Evolutionary conservation across 1,140 invertebrate genomes (phyloP).

Genomic region (Octopus bimaculoides): DNA sequence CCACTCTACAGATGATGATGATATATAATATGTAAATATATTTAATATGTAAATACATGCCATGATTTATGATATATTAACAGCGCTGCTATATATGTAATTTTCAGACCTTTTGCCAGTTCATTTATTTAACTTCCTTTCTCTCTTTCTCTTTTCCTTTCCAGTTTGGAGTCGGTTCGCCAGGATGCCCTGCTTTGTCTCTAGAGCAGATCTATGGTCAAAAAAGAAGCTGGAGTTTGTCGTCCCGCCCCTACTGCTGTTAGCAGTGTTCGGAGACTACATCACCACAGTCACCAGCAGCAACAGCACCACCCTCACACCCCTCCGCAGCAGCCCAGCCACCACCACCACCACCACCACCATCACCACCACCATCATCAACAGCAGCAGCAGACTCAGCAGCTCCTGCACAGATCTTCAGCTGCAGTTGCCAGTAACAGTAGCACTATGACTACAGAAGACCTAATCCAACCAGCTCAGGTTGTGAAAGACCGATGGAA

Average conservation of each 20-base stretch:
- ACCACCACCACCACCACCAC: background rate
- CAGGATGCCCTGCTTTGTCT: conserved; percentile 5
- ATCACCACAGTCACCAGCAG: background rate
- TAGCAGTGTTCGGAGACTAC: conserved; percentile 10
- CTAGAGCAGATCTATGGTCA: conserved; percentile 9
- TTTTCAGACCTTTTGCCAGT: no score
- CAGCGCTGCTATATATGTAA: no score
- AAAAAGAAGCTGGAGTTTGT: conserved; percentile 11
- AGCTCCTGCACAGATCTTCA: background rate
- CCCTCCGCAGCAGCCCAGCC: background rate
- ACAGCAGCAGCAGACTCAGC: background rate
- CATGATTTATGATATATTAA: no score
- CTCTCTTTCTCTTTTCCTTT: background rate
- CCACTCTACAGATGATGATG: no score
- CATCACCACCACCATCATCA: background rate
- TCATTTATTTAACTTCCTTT: background rate
- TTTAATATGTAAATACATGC: no score
- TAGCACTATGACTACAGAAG: conserved; percentile 64
- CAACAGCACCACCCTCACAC: background rate
- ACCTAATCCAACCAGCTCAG: conserved; percentile 91
- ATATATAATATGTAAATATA: no score
- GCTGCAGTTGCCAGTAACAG: conserved; percentile 1
- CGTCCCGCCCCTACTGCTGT: conserved; percentile 6
- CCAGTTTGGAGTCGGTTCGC: background rate
- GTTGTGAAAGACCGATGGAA: conserved; percentile 98